Base-by-base conservation (phyloP, 2,888 invertebrate genomes). In the Drosophila monieri region DNA sequence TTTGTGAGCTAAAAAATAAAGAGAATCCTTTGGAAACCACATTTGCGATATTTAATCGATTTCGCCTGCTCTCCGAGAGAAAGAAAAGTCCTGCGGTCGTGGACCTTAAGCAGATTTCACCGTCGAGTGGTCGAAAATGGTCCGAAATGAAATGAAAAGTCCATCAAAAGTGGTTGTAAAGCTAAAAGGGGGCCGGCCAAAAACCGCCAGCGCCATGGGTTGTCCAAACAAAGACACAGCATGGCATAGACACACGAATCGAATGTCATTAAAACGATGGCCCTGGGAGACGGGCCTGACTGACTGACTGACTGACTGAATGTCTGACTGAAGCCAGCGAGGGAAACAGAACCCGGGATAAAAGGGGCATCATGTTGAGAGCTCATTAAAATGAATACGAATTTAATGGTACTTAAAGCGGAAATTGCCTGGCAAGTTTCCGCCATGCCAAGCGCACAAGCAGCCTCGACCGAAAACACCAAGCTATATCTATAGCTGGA, bases 361-460 rank as follows among this genome's bases (percentile, higher is more conserved):
- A 43, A 43, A 43, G 43, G 70, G 76, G 79, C 78, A 80, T 76
- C 83, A 87, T 85, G 85, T 87, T 80, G 85, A 87, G 85, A 85
- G 87, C 87, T 85, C 87, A 85, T 85, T 85, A 85, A 85, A 83
- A 87, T 78, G 85, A 79, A 85, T 87, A 79, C 83, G 83, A 85
- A 83, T 85, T 85, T 85, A 85, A 87, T 87, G 87, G 85, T 80
- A 85, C 88, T 87, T 85, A 79, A 87, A 85, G 83, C 85, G 85
- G 87, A 85, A 85, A 85, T 85, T 87, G 85, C 87, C 88, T 85
- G 85, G 73, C 67, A 85, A 85, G 88, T 85, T 85, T 85, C 86
- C 83, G 85, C 85, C 65, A 71, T 71, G 72, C 65, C 66, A 64
- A 70, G 83, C 75, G 77, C 67, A 76, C 68, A 71, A 77, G 67